Conservation (phyloP, 2,888 invertebrate species). For the Mycogona germanica region DNA sequence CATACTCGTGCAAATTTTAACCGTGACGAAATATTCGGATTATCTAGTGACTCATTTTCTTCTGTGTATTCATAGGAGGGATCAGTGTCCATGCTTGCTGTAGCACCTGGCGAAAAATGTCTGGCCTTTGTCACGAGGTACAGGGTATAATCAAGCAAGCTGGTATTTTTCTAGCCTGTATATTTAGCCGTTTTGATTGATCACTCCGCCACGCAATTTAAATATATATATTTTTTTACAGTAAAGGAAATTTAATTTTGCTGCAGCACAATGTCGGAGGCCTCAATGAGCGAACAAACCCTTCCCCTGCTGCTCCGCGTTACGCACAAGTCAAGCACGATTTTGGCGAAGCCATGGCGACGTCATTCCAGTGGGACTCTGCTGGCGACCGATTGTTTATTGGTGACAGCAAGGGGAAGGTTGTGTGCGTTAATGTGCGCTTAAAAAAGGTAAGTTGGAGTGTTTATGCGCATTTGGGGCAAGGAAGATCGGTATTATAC, state of each 20-base stretch:
- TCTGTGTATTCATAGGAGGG: background rate
- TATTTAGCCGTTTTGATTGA: background rate
- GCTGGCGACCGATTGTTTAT: constrained; percentile 6
- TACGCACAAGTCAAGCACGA: constrained; percentile 4
- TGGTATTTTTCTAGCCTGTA: background rate
- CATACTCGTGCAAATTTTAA: too few relatives aligned
- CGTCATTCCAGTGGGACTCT: constrained; percentile 4
- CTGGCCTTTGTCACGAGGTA: too few relatives aligned
- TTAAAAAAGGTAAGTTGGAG: constrained; percentile 12
- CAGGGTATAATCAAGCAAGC: too few relatives aligned
- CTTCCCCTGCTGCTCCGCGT: background rate
- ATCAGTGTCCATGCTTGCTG: too few relatives aligned
- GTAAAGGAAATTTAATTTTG: constrained; percentile 18
- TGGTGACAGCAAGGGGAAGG: constrained; percentile 3
- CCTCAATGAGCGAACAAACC: background rate
- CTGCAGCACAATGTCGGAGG: constrained; percentile 17
- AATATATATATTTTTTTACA: background rate
- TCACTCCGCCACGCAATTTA: background rate
- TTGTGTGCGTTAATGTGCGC: constrained; percentile 5
- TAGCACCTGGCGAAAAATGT: too few relatives aligned
- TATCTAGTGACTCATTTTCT: background rate
- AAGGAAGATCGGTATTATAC: too few relatives aligned
- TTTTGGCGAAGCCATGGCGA: background rate
- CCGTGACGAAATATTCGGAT: too few relatives aligned
- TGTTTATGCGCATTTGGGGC: too few relatives aligned